Conservation (phyloP, 2,888 invertebrate species). For the Ormyrus thymus region DNA sequence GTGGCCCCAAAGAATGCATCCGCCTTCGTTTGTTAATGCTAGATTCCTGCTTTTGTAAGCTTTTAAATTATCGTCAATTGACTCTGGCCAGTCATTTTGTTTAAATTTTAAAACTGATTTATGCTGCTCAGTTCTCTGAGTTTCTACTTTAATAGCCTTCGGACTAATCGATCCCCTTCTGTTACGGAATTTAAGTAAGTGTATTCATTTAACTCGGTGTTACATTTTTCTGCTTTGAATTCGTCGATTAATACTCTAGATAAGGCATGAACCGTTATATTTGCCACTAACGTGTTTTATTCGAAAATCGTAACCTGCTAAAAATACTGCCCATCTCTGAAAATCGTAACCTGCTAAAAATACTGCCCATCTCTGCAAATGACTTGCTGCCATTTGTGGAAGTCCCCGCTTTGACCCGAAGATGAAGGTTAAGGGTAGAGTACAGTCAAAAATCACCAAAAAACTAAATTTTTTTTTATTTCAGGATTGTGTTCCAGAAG, state of each 20-base stretch:
- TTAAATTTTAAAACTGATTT: neutral
- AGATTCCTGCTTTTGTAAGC: too few species aligned
- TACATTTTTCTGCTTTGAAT: neutral
- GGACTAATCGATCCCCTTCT: slow-evolving; percentile 7
- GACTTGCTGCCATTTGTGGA: slow-evolving; percentile 61
- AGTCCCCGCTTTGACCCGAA: slow-evolving; percentile 59
- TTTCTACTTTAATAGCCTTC: slow-evolving; percentile 21
- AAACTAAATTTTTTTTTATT: too few species aligned
- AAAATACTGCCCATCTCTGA: too few species aligned
- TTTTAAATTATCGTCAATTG: slow-evolving; percentile 17
- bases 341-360: slow-evolving; percentile 64
- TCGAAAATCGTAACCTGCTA: slow-evolving; percentile 63
- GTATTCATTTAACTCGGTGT: slow-evolving; percentile 19
- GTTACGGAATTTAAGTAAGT: slow-evolving; percentile 45
- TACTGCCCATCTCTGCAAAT: too few species aligned
- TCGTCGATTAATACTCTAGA: slow-evolving; percentile 45
- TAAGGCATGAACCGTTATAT: slow-evolving; percentile 54
- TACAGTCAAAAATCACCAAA: too few species aligned
- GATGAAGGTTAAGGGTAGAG: too few species aligned
- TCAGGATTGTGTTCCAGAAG: too few species aligned
- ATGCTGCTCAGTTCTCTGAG: neutral
- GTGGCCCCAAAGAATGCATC: too few species aligned
- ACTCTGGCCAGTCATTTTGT: slow-evolving; percentile 7
- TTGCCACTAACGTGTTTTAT: slow-evolving; percentile 48
- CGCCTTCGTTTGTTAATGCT: too few species aligned